Base-by-base conservation (phyloP, 2,113 vertebrate genomes). In the Labeo catla region DNA sequence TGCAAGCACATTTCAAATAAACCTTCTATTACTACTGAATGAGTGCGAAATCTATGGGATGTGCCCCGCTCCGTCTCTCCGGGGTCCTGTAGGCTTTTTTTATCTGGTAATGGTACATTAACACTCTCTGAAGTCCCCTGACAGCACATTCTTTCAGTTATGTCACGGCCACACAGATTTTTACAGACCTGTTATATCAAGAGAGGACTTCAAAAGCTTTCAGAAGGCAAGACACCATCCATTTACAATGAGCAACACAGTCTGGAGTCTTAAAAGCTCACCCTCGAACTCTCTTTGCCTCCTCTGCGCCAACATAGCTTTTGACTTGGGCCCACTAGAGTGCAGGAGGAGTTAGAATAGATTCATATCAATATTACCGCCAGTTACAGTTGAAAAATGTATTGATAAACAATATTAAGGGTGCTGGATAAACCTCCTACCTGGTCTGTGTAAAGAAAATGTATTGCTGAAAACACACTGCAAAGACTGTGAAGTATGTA, bases 231-330 rank as follows among this genome's bases (percentile, higher is more conserved):
- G 57, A 82, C 76, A 81, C 23, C 65, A 68, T 83, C 81, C 72
- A 85, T 87, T 85, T 89, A 78, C 85, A 89, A 89, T 84, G 81
- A 83, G 70, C 43, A 88, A 34, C 63, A 80, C 73, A 73, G 80
- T 23, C 57, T 66, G 68, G 10, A 63, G n/a, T n/a, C 74, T 70
- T 82, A 85, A 85, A 87, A 87, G 83, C 81, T 73, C 84, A 77
- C 76, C 59, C 76, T 76, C 34, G 34, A 73, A 50, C 36, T 77
- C 54, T 45, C 49, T 23, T 45, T 47, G 59, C 65, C 21, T 77
- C 84, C 39, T 88, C 76, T 49, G 70, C 2, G 36, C 63, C 36
- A 47, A 59, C 36, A 16, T 9, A 9, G 61, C 80, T 49, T 68
- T 79, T 74, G 34, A 88, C 16, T 83, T 28, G 21, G 57, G 84